Evolutionary conservation across 2,113 vertebrate genomes (phyloP), one percentile per base, ranked within the genome.

Genomic region (Ciconia maguari): DNA sequence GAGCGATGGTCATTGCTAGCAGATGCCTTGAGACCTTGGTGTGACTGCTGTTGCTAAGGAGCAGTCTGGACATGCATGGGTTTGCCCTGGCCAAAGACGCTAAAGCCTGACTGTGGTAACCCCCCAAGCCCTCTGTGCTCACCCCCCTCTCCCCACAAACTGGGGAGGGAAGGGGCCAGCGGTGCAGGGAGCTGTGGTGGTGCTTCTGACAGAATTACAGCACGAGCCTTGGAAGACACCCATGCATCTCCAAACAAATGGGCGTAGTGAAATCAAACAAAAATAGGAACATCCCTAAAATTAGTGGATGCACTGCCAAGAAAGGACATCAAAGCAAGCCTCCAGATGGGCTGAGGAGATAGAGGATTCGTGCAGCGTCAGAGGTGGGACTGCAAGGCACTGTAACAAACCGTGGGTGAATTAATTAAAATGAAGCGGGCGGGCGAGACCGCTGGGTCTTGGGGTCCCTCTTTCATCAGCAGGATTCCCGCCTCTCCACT

Each of bases 341-440:
- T 96, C 83, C 91, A 91, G 95, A 96, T 93, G 93, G 91, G 87
- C 87, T 91, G 87, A 66, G 78, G 58, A 95, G 94, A 91, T 80
- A 91, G 70, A 79, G 78, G 52, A n/a, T 87, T 81, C 0, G 1
- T 58, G 93, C 84, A 57, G 78, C 12, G 1, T 78, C 77, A 54
- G 89, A 66, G 87, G 38, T 91, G 74, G 90, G 81, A 66, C 52
- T 68, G 38, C 0, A 1, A 92, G 44, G 68, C 87, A 12, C 52
- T 30, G 29, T 10, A 74, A 32, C 78, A 80, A 91, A 25, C 32
- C 1, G 1, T 15, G 93, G 72, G 48, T 60, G 89, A 70, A 52
- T 80, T 77, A 85, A 95, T 93, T 85, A 76, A 82, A 76, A 54
- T 2, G 0, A 77, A 94, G 65, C 7, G 2, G 65, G 78, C 2